A percentile compares a stretch with the other conserved stretches of the same genome.
Conservation (phyloP, 2,113 vertebrate genomes). For the Sinocyclocheilus grahami region DNA sequence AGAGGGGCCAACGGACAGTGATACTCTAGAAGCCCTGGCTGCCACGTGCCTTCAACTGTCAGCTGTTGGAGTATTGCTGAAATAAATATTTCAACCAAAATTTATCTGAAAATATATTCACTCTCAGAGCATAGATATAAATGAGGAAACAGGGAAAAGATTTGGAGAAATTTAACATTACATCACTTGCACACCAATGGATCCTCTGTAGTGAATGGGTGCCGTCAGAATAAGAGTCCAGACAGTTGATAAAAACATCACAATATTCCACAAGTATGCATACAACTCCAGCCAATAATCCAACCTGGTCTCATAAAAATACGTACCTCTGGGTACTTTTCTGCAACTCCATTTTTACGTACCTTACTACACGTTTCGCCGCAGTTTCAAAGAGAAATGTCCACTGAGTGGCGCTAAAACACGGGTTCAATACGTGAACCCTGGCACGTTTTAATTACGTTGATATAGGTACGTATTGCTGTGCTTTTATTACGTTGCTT, state of each 20-base stretch:
- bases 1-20: neutral
- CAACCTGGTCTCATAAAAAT: no score
- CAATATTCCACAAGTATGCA: neutral
- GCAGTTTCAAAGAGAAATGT: no score
- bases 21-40: neutral
- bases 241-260: neutral
- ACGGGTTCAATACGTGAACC: no score
- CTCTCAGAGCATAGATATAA: neutral
- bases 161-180: neutral
- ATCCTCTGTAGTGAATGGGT: neutral
- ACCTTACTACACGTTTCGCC: no score
- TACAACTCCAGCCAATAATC: neutral
- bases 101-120: neutral
- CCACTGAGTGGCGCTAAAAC: no score
- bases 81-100: neutral
- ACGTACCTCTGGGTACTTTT: no score
- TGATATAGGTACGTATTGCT: no score
- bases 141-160: neutral
- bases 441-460: no score
- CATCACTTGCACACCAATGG: neutral
- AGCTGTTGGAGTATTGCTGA: neutral
- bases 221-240: neutral
- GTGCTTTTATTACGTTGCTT: no score
- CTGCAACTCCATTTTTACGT: no score
- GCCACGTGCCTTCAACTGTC: constrained; percentile 12